phyloP scores from a whole-genome alignment of 2,888 invertebrate species.

The Euphydryas editha region DNA sequence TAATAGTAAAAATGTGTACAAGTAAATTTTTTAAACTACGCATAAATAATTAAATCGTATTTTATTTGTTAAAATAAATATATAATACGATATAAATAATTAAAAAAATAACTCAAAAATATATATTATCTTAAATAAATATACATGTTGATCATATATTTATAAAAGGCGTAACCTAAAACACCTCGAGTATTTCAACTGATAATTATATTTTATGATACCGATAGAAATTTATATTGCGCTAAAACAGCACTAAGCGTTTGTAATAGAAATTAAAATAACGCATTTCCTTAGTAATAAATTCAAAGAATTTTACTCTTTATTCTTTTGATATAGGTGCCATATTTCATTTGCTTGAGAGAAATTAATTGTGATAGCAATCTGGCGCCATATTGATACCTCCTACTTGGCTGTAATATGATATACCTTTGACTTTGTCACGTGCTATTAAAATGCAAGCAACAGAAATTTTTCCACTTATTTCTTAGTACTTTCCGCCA shows the following conservation, averaged over 20 bases:
- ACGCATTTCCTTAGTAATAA: neutral
- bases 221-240: neutral
- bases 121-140: too few relatives aligned
- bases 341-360: neutral
- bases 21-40: too few relatives aligned
- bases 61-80: too few relatives aligned
- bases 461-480: neutral
- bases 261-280: slow-evolving; percentile 6
- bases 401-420: slow-evolving; percentile 1
- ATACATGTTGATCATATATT: too few relatives aligned
- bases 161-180: neutral
- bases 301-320: neutral
- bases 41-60: too few relatives aligned
- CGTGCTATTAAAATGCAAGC: neutral
- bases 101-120: too few relatives aligned
- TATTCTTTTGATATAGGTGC: neutral
- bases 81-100: too few relatives aligned
- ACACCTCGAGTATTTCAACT: neutral
- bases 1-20: too few relatives aligned
- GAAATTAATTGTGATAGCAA: neutral
- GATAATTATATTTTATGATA: neutral
- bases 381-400: neutral
- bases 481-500: too few relatives aligned
- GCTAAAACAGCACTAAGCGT: neutral
- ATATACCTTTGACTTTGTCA: neutral